phyloP scores from a whole-genome alignment of 2,888 invertebrate species.

The Lochmaea crataegi region DNA sequence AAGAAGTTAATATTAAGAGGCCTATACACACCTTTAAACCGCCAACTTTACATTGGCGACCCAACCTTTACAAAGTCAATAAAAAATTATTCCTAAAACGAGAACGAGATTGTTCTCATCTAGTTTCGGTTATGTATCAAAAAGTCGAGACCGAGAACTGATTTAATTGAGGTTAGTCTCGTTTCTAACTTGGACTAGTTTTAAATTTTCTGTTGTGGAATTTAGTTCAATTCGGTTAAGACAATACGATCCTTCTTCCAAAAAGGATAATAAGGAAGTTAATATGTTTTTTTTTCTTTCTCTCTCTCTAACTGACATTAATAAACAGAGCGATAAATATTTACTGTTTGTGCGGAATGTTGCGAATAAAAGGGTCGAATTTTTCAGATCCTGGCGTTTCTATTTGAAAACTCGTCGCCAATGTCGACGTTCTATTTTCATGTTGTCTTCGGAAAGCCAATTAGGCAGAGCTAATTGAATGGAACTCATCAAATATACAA shows the following conservation, averaged over 20 bases:
- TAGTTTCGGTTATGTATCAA: too few species aligned
- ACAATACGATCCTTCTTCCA: too few species aligned
- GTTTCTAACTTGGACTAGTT: too few species aligned
- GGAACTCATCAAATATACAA: conserved; percentile 61
- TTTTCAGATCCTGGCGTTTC: background rate
- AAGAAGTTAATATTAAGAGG: background rate
- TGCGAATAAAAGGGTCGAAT: conserved; percentile 9
- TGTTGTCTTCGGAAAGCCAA: conserved; percentile 38
- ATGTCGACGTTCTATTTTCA: conserved; percentile 11
- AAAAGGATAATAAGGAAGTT: background rate
- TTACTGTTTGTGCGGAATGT: background rate
- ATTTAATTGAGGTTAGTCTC: too few species aligned
- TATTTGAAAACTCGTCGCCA: conserved; percentile 7
- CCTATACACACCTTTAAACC: too few species aligned
- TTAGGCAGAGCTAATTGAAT: conserved; percentile 57
- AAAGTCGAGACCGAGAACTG: too few species aligned
- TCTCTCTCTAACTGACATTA: background rate
- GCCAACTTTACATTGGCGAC: too few species aligned
- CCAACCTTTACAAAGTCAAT: too few species aligned
- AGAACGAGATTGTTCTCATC: too few species aligned
- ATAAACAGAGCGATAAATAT: conserved; percentile 4
- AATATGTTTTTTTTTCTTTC: background rate
- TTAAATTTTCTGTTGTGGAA: too few species aligned
- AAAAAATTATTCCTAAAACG: too few species aligned
- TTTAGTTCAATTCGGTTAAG: too few species aligned